Percentiles rank a stretch among this genome's conserved stretches.
These are phyloP conservation scores for Origma solitaria DNA, from an alignment of 2,113 vertebrate genomes.

Conservation along the genomic window DNA sequence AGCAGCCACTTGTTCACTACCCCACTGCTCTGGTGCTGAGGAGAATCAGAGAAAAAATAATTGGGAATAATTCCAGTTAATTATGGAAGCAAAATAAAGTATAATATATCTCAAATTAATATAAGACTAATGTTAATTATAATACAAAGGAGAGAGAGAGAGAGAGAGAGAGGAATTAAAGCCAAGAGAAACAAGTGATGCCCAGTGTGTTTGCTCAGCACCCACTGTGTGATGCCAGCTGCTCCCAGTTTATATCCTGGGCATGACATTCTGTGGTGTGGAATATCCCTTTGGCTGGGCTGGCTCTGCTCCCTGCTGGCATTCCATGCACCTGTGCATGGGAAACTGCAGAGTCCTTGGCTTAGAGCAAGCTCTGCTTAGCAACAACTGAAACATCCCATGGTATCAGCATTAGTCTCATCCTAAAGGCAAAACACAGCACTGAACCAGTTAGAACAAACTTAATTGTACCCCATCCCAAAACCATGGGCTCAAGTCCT, in stretches of 20 bases:
- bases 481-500: background rate
- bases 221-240: background rate
- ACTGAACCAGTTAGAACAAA: background rate
- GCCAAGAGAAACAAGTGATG: background rate
- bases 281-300: background rate
- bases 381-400: background rate
- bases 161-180: background rate
- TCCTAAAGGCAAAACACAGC: background rate
- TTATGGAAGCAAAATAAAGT: background rate
- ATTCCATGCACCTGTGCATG: background rate
- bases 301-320: background rate
- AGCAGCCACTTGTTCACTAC: background rate
- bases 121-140: background rate
- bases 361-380: background rate
- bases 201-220: background rate
- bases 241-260: background rate
- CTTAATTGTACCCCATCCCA: background rate
- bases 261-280: background rate
- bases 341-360: background rate
- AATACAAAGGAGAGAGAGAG: background rate
- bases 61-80: background rate
- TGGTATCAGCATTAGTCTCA: background rate
- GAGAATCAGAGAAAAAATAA: background rate
- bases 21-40: background rate
- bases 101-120: background rate